Base-by-base conservation (phyloP, 2,888 invertebrate species). In the Gryllus longicercus region DNA sequence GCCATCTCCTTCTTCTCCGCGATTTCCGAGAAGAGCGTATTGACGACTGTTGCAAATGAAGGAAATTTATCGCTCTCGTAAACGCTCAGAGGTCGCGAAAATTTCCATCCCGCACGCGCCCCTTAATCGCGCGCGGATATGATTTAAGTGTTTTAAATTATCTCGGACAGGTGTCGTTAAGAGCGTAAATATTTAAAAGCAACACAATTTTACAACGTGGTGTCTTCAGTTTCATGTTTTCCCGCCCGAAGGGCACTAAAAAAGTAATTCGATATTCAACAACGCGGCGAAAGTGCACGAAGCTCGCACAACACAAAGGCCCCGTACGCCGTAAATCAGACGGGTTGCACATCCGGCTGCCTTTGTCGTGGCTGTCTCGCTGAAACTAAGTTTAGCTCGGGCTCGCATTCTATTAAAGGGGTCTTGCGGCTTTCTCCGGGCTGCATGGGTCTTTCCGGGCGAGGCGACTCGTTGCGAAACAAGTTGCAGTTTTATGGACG, bases 11-110 rank as follows among this genome's bases (percentile, higher is more conserved):
- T 14, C 14, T n/a, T 8, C 63, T 18, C 14, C 63, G 63, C 63
- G 63, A 63, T 63, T 63, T 63, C 63, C 63, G 63, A 63, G 63
- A 63, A 63, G 16, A 18, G 16, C 16, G 63, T 63, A 63, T 63
- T 63, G 63, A 63, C 63, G 63, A 14, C 16, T 63, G 63, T 63
- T 63, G 63, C 63, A 63, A 63, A 63, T 63, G 63, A 63, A 63
- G 63, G 16, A 63, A 63, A 63, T 63, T 63, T 63, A 63, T 63
- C 16, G 63, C 38, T 18, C 63, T 63, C 63, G 63, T 63, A 63
- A 63, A 63, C n/a, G 63, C 63, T 63, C 63, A n/a, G 63, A 63
- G 63, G 63, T 63, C 63, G 63, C 63, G 63, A 63, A 63, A 63
- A 63, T 63, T 63, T 63, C 63, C 63, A 63, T 63, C 63, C 63